Base-by-base conservation (phyloP, 2,888 invertebrate genomes). In the Ceramica pisi region DNA sequence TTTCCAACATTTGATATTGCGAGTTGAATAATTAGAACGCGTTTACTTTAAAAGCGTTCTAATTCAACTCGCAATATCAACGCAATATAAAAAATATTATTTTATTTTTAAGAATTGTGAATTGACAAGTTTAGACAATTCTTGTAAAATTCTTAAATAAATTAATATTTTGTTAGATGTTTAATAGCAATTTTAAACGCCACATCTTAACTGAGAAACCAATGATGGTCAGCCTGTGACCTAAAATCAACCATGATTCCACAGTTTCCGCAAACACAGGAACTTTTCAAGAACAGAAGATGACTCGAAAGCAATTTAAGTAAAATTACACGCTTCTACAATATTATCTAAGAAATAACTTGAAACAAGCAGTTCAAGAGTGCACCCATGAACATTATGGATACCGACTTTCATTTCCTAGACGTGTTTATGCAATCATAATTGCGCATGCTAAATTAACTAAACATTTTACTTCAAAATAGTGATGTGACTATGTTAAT, bases 391-490 rank as follows among this genome's bases (percentile, higher is more conserved):
- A 78, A 74, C 74, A 81, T 78, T 73, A 80, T 74, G 53, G 61
- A 67, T 67, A 64, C 69, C 16, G 44, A 90, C 92, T 92, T 92
- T 92, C 92, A 90, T 92, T 92, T 92, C 92, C 91, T 90, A 83
- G 89, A 79, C 75, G 81, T 79, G 82, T 84, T 90, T 89, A 91
- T 85, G 87, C 89, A 90, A 91, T 82, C 77, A 71, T 88, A 86
- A 88, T 87, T 86, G 69, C 56, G 75, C 61, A 78, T 77, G 75
- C 71, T 59, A 76, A 84, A 79, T 85, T 82, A 73, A 77, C 70
- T 75, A 80, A 80, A 71, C 64, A 60, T 55, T 71, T 74, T 76
- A 77, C 71, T 53, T 23, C 16, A 71, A 76, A 71, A 63, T 69
- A 60, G 68, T 69, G 60, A 60, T 67, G 72, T 51, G 53, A 63